Base-by-base conservation (phyloP, 2,797 vertebrate genomes). In the Brachyrhaphis roseni region DNA sequence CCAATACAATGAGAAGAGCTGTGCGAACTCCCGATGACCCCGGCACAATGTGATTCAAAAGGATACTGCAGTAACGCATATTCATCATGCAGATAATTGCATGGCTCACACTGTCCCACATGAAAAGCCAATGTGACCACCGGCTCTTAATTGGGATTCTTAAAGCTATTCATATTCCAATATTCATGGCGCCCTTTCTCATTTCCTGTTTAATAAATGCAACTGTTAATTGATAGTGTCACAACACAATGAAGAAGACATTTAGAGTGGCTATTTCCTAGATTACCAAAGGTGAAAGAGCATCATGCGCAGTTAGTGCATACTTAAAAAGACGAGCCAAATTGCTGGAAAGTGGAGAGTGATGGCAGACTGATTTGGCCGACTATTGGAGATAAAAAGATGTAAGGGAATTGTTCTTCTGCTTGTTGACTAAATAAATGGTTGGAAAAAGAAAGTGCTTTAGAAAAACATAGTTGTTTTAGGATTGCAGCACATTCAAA, bases 21-120 rank as follows among this genome's bases (percentile, higher is more conserved):
- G 71, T 53, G 72, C 86, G 90, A 90, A 93, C 93, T 93, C 78
- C 49, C 0, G 4, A 41, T 89, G 91, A 93, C 91, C 92, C 79
- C 62, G 3, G 57, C 83, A 74, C 81, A 85, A 88, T 74, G 77
- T 23, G 75, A 86, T 92, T 90, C 86, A 89, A 91, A 86, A 88
- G 86, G 84, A 87, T 84, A 80, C 82, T 79, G 84, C 86, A 88
- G 87, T 90, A 89, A 88, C 80, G 45, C 51, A 28, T 80, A 90
- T 93, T 93, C 91, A 93, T 94, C 91, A 91, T 86, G 81, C 70
- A 78, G 87, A 91, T 95, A 94, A 94, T 93, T 91, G 89, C 87
- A 41, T 80, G 84, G 84, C 80, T 72, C 74, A 79, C 78, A 86
- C 88, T 84, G 84, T 82, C n/a, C 75, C 91, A 88, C 82, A 91